These are phyloP conservation scores for Phyto melanocephala DNA, from an alignment of 2,888 invertebrate genomes.

Conservation along the genomic window DNA sequence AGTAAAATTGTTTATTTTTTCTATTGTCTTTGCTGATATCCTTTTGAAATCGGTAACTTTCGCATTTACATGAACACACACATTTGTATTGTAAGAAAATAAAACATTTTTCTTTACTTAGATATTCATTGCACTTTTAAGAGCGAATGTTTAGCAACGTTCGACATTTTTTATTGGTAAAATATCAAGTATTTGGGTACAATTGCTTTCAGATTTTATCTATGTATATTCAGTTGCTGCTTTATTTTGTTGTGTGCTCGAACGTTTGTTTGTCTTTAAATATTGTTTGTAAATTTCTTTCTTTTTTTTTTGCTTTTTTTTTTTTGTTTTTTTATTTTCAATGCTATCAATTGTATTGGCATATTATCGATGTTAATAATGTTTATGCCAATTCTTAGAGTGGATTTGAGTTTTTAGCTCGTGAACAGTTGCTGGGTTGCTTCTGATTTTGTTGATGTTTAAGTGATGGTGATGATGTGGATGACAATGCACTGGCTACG, in stretches of 20 bases:
- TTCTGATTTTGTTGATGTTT: conserved; percentile 3
- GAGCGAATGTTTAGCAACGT: background rate
- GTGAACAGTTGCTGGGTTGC: conserved; percentile 3
- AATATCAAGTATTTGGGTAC: conserved; percentile 2
- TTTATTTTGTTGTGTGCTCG: background rate
- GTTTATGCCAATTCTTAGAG: conserved; percentile 46
- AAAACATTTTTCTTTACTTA: background rate
- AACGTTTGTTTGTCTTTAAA: conserved; percentile 12
- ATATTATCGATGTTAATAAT: conserved; percentile 16
- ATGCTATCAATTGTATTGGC: conserved; percentile 42
- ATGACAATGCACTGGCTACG: conserved; percentile 7
- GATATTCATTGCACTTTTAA: background rate
- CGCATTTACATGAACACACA: background rate
- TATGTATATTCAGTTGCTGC: background rate
- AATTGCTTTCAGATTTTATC: conserved; percentile 14
- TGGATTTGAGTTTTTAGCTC: conserved; percentile 28
- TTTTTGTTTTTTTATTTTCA: background rate
- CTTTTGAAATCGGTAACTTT: background rate
- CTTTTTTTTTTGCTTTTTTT: background rate
- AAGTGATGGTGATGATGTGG: conserved; percentile 4
- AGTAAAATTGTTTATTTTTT: background rate
- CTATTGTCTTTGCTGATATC: background rate
- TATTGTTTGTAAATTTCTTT: background rate
- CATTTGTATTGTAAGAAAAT: background rate
- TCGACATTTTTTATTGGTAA: conserved; percentile 23